phyloP scores from a whole-genome alignment of 1,140 invertebrate genomes.

The Bombus turneri region DNA sequence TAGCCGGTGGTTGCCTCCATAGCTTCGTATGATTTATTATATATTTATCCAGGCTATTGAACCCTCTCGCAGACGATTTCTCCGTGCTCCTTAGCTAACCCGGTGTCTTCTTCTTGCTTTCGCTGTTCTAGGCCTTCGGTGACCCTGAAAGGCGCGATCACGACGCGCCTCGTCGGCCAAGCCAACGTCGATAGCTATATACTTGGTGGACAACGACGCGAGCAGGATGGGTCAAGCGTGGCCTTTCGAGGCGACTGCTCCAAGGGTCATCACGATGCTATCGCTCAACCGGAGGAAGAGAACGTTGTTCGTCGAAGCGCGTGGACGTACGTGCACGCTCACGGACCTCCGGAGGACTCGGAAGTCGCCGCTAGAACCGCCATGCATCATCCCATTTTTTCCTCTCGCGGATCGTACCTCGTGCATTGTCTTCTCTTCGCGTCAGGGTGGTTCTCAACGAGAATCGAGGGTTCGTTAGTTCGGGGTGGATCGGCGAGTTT shows the following conservation, averaged over 20 bases:
- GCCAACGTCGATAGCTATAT: constrained; percentile 32
- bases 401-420: background rate
- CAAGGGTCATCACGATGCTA: constrained; percentile 51
- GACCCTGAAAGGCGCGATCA: constrained; percentile 56
- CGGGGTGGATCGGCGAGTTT: background rate
- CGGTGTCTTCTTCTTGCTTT: constrained; percentile 19
- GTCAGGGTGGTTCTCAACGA: background rate
- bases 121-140: constrained; percentile 41
- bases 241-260: constrained; percentile 19
- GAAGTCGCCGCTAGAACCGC: constrained; percentile 15
- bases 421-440: background rate
- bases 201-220: constrained; percentile 31
- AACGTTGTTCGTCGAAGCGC: constrained; percentile 31
- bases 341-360: constrained; percentile 17
- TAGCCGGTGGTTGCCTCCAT: background rate
- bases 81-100: background rate
- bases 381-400: constrained; percentile 45
- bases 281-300: constrained; percentile 46
- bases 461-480: background rate
- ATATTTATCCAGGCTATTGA: constrained; percentile 50
- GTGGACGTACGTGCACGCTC: constrained; percentile 23
- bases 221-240: constrained; percentile 37
- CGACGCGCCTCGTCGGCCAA: constrained; percentile 30
- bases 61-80: background rate
- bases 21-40: constrained; percentile 32